Base-by-base conservation (phyloP, 2,113 vertebrate species). In the Brienomyrus brachyistius region DNA sequence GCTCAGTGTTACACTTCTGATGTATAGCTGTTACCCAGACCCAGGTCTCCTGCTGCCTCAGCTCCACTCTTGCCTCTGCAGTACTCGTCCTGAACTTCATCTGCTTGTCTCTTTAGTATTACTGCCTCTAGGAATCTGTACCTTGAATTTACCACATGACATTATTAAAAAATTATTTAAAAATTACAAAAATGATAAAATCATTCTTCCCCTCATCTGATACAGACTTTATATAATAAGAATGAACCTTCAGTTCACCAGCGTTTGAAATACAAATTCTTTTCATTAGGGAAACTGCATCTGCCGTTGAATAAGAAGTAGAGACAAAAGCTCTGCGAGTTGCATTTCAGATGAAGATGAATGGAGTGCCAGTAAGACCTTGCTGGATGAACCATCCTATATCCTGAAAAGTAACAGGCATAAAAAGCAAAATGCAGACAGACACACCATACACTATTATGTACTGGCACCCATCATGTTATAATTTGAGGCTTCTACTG, bases 61-160 rank as follows among this genome's bases (percentile, higher is more conserved):
- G 54, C 21, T 59, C 7, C 54, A 7, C 54, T 54, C 52, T 7
- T 56, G 19, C 54, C 54, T 56, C 19, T 23, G 7, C 19, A 59
- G 21, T 23, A 23, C 19, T 23, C 1, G 1, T 59, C 21, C 6
- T 59, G 52, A 54, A 21, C 54, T 40, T 40, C 40, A 9, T 50
- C 48, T 50, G 48, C 48, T 59, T 23, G 21, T 59, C 54, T 59
- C 21, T 23, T 59, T 59, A 59, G 0, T 59, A 21, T 59, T 23
- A 59, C 21, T 23, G 19, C 56, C 56, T 59, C 82, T 85, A 45
- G 70, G 19, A 56, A 94, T 85, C 45, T 85, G 19, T 47, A 85
- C 10, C 43, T 11, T 50, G 43, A 48, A 83, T 70, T 70, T 74
- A 47, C 23, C 82, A 85, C 43, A 19, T 17, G 82, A 82, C 77